Conservation (phyloP, 2,113 vertebrate species). For the Pelecanoides urinatrix region DNA sequence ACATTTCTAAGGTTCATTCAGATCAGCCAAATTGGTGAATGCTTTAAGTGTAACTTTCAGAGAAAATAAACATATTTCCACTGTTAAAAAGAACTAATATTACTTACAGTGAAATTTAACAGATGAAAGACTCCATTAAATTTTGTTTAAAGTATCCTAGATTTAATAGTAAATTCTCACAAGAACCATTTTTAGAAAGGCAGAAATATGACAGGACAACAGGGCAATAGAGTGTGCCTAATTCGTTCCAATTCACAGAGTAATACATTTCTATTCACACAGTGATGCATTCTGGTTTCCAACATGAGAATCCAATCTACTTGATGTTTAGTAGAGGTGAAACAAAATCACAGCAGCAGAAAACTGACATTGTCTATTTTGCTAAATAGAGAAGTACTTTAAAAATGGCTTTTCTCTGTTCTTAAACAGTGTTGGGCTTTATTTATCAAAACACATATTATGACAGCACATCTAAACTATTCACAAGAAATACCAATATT, state of each 20-base stretch:
- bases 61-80: slow-evolving; percentile 25
- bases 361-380: slow-evolving; percentile 67
- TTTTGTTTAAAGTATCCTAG: slow-evolving; percentile 51
- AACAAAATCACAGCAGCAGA: slow-evolving; percentile 71
- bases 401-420: slow-evolving; percentile 29
- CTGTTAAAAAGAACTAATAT: slow-evolving; percentile 42
- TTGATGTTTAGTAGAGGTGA: slow-evolving; percentile 70
- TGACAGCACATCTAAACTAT: not conserved
- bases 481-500: not conserved
- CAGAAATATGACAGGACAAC: slow-evolving; percentile 56
- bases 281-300: slow-evolving; percentile 58
- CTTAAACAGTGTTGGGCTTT: slow-evolving; percentile 1
- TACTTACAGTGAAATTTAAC: slow-evolving; percentile 67
- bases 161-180: slow-evolving; percentile 45
- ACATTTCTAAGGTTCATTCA: not conserved
- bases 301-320: slow-evolving; percentile 71
- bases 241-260: slow-evolving; percentile 73
- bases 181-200: slow-evolving; percentile 57
- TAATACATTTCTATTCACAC: slow-evolving; percentile 73
- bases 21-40: not conserved
- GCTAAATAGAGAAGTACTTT: slow-evolving; percentile 53
- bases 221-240: slow-evolving; percentile 57
- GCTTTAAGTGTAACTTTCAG: not conserved
- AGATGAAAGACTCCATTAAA: slow-evolving; percentile 52
- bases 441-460: slow-evolving; percentile 14